These are phyloP conservation scores for Aurelia coerulea DNA, from an alignment of 30 jellyfish, hydroid and myxozoan genomes.

Conservation along the genomic window DNA sequence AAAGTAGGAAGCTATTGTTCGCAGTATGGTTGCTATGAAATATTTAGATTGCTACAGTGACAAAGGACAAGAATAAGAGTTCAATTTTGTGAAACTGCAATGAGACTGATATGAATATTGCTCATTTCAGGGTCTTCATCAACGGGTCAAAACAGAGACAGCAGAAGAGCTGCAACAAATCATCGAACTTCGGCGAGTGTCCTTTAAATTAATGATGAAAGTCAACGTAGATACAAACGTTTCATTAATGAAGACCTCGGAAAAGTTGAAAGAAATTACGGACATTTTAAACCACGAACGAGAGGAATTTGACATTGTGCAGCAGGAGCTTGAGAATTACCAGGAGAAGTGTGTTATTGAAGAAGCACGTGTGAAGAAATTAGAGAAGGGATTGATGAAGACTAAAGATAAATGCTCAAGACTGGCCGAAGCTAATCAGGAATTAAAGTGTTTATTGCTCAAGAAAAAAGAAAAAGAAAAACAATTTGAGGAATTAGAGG, in stretches of 20 bases:
- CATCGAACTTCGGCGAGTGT: slow-evolving; percentile 24
- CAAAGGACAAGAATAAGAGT: too few relatives aligned
- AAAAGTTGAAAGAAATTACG: neutral
- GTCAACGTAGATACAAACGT: neutral
- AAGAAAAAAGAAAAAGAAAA: slow-evolving; percentile 2
- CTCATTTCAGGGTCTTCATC: slow-evolving; percentile 9
- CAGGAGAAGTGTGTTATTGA: slow-evolving; percentile 2
- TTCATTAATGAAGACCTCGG: slow-evolving; percentile 2
- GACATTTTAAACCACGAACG: slow-evolving; percentile 9
- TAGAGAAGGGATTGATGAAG: slow-evolving; percentile 14
- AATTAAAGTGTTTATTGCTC: neutral
- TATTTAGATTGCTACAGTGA: too few relatives aligned
- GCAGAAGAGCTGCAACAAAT: slow-evolving; percentile 25
- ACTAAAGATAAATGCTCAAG: slow-evolving; percentile 13
- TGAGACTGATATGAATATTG: too few relatives aligned
- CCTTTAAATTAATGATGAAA: slow-evolving; percentile 17
- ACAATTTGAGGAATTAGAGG: slow-evolving; percentile 19
- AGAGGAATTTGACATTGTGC: neutral
- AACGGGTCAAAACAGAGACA: slow-evolving; percentile 13
- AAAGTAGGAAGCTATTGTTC: too few relatives aligned
- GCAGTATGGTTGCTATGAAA: too few relatives aligned
- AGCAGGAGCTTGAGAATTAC: slow-evolving; percentile 12
- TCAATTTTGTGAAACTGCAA: too few relatives aligned
- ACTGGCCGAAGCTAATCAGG: slow-evolving; percentile 16
- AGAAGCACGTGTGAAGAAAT: neutral